Evolutionary conservation across 2,797 vertebrate species (phyloP), one percentile per base, ranked within the genome.

Genomic region (Poecile montanus): DNA sequence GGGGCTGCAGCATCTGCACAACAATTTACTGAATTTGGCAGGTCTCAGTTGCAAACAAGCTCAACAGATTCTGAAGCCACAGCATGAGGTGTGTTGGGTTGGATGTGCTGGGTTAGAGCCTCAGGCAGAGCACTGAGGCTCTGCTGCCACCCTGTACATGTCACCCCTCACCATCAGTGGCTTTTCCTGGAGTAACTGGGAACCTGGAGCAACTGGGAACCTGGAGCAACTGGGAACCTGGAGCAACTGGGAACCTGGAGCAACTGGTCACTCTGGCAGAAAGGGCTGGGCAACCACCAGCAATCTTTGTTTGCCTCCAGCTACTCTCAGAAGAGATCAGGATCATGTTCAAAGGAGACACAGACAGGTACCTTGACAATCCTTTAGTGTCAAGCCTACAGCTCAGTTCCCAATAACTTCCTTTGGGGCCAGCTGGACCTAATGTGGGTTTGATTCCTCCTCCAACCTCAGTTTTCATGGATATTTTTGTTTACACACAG

Each of bases 81-180:
- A 32, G 47, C 40, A 11, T 12, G 4, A 27, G 67, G 16, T 32
- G 18, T 6, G 18, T 10, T 29, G 38, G 18, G 18, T 54, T 34
- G 16, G 42, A 42, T 17, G 16, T 42, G 42, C 42, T 29, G 38
- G 18, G 20, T 54, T 34, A 7, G 4, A 66, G 61, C 9, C 60
- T 53, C 47, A 26, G 2, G 2, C 2, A 45, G 19, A 86, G 63
- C 13, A 0, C 1, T 10, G 38, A 22, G 48, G 50, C 36, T 38
- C 13, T 13, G 27, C 48, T 63, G 65, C 58, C 66, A 58, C 48
- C 70, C 8, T 7, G 26, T 6, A 32, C 34, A 73, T 38, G 36
- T 11, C 82, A 42, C 57, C 85, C 68, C 70, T 21, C 13, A 16
- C 53, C 54, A 34, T 6, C 23, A 14, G 1, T 1, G 12, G 66